These are phyloP conservation scores for Morpho helenor DNA, from an alignment of 2,888 invertebrate species.

Conservation along the genomic window DNA sequence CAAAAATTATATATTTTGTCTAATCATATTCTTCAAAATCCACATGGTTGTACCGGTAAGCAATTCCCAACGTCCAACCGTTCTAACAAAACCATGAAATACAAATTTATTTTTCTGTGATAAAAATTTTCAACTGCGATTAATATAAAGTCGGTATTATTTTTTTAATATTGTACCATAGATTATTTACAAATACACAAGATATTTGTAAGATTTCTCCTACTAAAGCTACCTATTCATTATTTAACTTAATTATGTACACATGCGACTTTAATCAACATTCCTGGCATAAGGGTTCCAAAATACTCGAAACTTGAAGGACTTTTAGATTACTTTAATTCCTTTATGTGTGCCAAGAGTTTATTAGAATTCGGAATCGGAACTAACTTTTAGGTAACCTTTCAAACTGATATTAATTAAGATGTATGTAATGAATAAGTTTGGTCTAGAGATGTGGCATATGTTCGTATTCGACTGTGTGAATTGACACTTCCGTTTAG, in stretches of 20 bases:
- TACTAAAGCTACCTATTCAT: neutral
- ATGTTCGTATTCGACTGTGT: too few species aligned
- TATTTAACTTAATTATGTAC: slow-evolving; percentile 11
- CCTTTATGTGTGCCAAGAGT: slow-evolving; percentile 39
- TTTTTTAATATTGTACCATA: neutral
- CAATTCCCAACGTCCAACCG: too few species aligned
- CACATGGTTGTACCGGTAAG: too few species aligned
- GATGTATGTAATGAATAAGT: slow-evolving; percentile 49
- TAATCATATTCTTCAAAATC: too few species aligned
- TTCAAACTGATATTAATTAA: slow-evolving; percentile 70
- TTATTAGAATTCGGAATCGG: slow-evolving; percentile 56
- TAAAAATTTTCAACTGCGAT: too few species aligned
- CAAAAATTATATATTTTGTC: too few species aligned
- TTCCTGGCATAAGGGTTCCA: slow-evolving; percentile 41
- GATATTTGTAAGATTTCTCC: neutral
- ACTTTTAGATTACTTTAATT: slow-evolving; percentile 40
- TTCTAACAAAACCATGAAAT: too few species aligned
- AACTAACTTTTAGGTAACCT: slow-evolving; percentile 67
- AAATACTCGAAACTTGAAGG: slow-evolving; percentile 44
- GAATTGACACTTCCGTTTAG: neutral
- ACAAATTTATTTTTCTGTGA: too few species aligned
- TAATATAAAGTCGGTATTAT: too few species aligned
- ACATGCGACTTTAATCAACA: slow-evolving; percentile 48
- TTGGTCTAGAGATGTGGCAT: slow-evolving; percentile 28
- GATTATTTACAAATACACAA: neutral